Conservation (phyloP, 2,113 vertebrate genomes). For the Rhizomys pruinosus region DNA sequence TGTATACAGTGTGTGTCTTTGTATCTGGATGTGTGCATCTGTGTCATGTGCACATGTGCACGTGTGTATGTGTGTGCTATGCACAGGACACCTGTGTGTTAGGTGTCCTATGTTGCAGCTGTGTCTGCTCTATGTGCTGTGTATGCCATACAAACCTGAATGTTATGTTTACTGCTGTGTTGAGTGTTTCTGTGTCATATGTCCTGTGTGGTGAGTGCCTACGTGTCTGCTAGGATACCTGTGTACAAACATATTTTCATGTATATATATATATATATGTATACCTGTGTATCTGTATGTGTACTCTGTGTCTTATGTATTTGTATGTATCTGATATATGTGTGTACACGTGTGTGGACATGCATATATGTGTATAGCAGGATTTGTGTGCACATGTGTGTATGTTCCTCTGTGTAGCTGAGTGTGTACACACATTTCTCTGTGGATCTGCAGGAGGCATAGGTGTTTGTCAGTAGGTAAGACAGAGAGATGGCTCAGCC, state of each 20-base stretch:
- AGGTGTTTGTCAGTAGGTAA: background rate
- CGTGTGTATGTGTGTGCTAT: background rate
- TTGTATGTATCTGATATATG: background rate
- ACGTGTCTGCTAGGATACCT: background rate
- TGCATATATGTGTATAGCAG: background rate
- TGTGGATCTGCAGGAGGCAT: background rate
- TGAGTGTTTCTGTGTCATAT: background rate
- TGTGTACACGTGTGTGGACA: background rate
- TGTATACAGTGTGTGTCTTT: background rate
- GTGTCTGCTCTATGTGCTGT: background rate
- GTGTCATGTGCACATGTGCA: background rate
- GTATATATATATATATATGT: no score
- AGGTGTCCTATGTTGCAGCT: background rate
- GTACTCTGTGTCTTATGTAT: no score
- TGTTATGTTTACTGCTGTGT: no score
- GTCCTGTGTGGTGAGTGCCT: background rate
- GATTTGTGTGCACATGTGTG: fast-evolving
- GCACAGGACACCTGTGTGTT: background rate
- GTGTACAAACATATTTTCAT: no score
- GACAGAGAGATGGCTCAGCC: no score
- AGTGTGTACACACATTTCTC: no score
- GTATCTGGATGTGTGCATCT: no score
- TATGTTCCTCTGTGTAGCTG: background rate
- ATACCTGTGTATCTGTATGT: fast-evolving
- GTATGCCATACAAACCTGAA: background rate